Conservation (phyloP, 2,113 vertebrate genomes). For the Limanda limanda region DNA sequence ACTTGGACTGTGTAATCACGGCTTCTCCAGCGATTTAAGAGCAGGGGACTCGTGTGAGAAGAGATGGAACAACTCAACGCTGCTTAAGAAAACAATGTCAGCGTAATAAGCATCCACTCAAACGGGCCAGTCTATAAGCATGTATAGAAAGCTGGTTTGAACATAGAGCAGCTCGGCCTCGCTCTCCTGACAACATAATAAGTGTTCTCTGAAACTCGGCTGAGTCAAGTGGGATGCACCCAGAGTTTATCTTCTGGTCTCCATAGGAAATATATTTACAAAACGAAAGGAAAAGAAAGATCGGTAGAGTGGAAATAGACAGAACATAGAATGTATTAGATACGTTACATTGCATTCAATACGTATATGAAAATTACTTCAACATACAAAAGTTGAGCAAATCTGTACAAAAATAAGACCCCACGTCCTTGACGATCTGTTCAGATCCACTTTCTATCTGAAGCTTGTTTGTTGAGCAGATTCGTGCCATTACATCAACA, state of each 20-base stretch:
- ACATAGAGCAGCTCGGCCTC: constrained; percentile 41
- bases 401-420: too few species aligned
- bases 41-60: constrained; percentile 23
- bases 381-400: too few species aligned
- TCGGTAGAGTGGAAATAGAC: too few species aligned
- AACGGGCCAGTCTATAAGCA: constrained; percentile 33
- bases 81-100: constrained; percentile 59
- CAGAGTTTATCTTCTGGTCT: background rate
- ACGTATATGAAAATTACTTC: too few species aligned
- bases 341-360: too few species aligned
- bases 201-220: constrained; percentile 24
- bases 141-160: constrained; percentile 51
- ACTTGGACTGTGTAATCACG: constrained; percentile 14
- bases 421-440: too few species aligned
- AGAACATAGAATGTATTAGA: too few species aligned
- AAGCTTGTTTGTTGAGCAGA: too few species aligned
- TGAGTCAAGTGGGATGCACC: constrained; percentile 32
- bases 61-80: constrained; percentile 45
- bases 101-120: constrained; percentile 64
- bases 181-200: constrained; percentile 65
- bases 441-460: too few species aligned
- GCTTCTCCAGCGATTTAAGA: constrained; percentile 8
- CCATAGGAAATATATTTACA: too few species aligned
- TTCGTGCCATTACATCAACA: too few species aligned
- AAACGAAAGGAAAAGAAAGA: too few species aligned